phyloP scores from a whole-genome alignment of 2,797 vertebrate genomes.

The Paedocypris micromegethes region DNA sequence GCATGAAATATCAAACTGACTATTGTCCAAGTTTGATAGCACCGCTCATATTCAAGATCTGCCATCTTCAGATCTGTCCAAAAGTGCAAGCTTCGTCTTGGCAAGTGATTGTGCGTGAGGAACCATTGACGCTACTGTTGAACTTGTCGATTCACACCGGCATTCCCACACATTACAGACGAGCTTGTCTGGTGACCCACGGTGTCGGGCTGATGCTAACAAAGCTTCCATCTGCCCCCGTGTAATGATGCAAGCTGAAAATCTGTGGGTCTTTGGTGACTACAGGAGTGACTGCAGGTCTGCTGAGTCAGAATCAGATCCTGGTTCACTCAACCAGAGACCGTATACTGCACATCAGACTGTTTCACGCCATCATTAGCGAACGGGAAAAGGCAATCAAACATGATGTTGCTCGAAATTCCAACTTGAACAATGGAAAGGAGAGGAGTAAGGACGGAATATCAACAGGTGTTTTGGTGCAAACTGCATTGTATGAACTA shows the following conservation, averaged over 20 bases:
- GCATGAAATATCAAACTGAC: too few species aligned
- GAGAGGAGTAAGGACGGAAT: too few species aligned
- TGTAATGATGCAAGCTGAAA: slow-evolving; percentile 46
- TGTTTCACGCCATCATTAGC: slow-evolving; percentile 39
- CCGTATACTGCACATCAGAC: slow-evolving; percentile 52
- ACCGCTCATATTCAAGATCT: too few species aligned
- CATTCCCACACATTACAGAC: slow-evolving; percentile 31
- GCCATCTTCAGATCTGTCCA: too few species aligned
- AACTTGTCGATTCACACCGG: slow-evolving; percentile 31
- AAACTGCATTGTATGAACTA: too few species aligned
- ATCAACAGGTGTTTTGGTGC: too few species aligned
- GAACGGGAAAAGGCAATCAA: slow-evolving; percentile 9
- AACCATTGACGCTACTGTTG: slow-evolving; percentile 29
- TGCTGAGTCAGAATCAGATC: slow-evolving; percentile 50
- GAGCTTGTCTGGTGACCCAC: not conserved
- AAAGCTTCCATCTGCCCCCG: slow-evolving; percentile 39
- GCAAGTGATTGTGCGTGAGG: too few species aligned
- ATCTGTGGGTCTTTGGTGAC: slow-evolving; percentile 44
- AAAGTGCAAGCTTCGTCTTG: too few species aligned
- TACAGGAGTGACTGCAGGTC: slow-evolving; percentile 47
- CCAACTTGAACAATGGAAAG: too few species aligned
- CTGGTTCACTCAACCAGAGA: slow-evolving; percentile 35
- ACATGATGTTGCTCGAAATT: not conserved
- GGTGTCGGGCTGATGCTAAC: slow-evolving; percentile 34
- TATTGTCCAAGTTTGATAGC: too few species aligned